Conservation (phyloP, 2,113 vertebrate genomes). For the Galbula dea region DNA sequence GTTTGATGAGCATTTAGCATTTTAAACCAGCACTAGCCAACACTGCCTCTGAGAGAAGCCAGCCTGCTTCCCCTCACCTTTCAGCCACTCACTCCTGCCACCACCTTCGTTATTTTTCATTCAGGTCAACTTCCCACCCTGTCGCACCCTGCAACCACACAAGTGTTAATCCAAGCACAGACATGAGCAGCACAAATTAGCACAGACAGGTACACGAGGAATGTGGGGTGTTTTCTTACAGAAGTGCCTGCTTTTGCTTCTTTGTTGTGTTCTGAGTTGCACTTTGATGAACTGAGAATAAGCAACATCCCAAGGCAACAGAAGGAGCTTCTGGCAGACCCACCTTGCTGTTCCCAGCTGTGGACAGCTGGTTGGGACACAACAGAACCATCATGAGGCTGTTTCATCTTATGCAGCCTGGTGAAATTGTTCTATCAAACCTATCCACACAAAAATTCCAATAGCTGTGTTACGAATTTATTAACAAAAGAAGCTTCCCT, state of each 20-base stretch:
- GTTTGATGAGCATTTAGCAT: not conserved
- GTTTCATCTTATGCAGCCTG: not conserved
- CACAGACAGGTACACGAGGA: not conserved
- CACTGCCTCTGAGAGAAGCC: not conserved
- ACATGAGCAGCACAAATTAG: not conserved
- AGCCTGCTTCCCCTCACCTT: not conserved
- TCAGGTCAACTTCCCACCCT: not conserved
- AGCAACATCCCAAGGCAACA: not conserved
- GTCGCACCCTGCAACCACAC: not conserved
- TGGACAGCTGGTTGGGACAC: not conserved
- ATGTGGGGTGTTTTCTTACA: not conserved
- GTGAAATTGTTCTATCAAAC: not conserved
- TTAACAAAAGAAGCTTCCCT: conserved; percentile 1
- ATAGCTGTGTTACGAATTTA: not conserved
- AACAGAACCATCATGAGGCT: not conserved
- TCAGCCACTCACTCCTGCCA: not conserved
- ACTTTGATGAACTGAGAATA: not conserved
- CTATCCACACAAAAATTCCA: not conserved
- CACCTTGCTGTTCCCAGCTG: not conserved
- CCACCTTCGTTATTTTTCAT: not conserved
- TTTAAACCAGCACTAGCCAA: not conserved
- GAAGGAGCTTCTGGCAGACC: not conserved
- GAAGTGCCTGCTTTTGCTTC: not conserved
- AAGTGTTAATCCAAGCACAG: not conserved
- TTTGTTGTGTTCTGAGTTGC: not conserved